Conservation (phyloP, 2,888 invertebrate genomes). For the Chrysolina haemoptera region DNA sequence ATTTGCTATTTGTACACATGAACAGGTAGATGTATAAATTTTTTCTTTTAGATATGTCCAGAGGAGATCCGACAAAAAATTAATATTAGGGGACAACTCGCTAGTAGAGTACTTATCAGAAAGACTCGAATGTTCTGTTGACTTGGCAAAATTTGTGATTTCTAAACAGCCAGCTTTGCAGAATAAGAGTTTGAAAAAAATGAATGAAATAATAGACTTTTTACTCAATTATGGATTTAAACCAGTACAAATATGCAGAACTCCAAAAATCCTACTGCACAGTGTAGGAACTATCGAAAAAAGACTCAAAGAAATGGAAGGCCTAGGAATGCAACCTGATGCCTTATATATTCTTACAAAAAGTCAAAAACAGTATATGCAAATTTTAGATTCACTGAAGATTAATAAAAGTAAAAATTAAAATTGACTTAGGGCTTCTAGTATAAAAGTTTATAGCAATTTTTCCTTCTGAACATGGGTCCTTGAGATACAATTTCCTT, state of each 20-base stretch:
- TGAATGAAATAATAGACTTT: slow-evolving; percentile 69
- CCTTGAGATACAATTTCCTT: too few species aligned
- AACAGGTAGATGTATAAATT: neutral
- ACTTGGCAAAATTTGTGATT: slow-evolving; percentile 62
- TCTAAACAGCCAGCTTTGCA: slow-evolving; percentile 66
- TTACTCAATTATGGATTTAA: slow-evolving; percentile 67
- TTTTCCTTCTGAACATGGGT: too few species aligned
- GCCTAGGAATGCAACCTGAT: slow-evolving; percentile 59
- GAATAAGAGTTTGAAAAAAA: slow-evolving; percentile 67
- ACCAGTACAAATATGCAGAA: slow-evolving; percentile 64
- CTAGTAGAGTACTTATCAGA: slow-evolving; percentile 67
- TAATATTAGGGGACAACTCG: slow-evolving; percentile 66
- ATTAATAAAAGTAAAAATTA: slow-evolving; percentile 54
- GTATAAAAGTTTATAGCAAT: too few species aligned
- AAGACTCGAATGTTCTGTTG: slow-evolving; percentile 64
- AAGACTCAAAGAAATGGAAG: slow-evolving; percentile 64
- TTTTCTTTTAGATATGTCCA: slow-evolving; percentile 64
- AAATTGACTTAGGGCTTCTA: slow-evolving; percentile 29
- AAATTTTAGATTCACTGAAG: slow-evolving; percentile 61
- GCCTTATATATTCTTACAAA: slow-evolving; percentile 65
- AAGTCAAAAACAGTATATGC: slow-evolving; percentile 65
- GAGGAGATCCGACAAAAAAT: slow-evolving; percentile 64
- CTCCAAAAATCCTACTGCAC: slow-evolving; percentile 69
- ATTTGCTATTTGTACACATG: neutral
- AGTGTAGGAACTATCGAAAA: slow-evolving; percentile 67